A percentile compares a stretch with the other conserved stretches of the same genome.
phyloP scores from a whole-genome alignment of 1,140 invertebrate species.

The Coenobita brevimanus region DNA sequence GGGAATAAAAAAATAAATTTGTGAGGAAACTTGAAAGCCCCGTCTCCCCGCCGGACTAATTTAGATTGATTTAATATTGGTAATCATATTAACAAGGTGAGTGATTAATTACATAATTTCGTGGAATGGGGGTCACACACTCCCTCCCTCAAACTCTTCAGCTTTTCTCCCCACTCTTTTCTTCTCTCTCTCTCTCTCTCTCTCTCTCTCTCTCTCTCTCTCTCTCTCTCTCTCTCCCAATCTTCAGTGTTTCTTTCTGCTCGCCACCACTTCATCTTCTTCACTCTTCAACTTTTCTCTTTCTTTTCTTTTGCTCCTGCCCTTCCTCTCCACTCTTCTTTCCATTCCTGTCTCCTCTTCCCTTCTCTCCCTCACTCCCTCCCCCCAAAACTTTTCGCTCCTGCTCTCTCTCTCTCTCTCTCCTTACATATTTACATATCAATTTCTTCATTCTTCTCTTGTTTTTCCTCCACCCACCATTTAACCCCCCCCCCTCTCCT shows the following conservation, averaged over 20 bases:
- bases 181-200: neutral
- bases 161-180: neutral
- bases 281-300: neutral
- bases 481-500: neutral
- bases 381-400: neutral
- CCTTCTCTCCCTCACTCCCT: neutral
- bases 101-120: constrained; percentile 67
- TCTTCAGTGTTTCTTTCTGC: neutral
- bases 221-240: neutral
- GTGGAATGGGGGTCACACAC: neutral
- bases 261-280: neutral
- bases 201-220: neutral
- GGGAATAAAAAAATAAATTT: constrained; percentile 16
- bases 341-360: neutral
- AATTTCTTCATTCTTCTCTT: neutral
- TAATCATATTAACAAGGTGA: constrained; percentile 67
- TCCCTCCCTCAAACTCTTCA: neutral
- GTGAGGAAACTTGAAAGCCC: constrained; percentile 12
- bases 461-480: neutral
- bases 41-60: constrained; percentile 36
- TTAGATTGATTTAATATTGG: constrained; percentile 68
- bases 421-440: neutral
- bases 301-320: neutral
- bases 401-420: neutral
- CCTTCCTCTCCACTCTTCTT: neutral